Evolutionary conservation across 2,888 invertebrate species (phyloP), one percentile per base, ranked within the genome.

Genomic region (Ophion costatus): DNA sequence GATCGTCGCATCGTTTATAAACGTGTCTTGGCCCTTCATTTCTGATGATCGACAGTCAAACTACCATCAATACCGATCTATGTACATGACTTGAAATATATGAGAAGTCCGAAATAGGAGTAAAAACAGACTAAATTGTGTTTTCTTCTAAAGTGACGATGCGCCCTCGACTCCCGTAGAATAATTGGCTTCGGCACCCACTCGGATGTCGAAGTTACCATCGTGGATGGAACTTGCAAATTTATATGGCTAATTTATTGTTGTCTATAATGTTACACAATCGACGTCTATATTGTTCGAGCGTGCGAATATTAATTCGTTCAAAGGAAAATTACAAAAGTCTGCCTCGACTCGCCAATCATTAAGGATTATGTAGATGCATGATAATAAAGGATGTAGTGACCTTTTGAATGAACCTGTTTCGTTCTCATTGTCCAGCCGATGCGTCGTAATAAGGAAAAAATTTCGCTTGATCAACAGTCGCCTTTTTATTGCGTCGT

Each of bases 371-470:
- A 76, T 76, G 66, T 38, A 66, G 51, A 56, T 64, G 7, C 9
- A 66, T 76, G 64, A 29, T 57, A 66, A 76, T 76, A 45, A 22
- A 76, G 76, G 76, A 76, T 76, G 66, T 76, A 57, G 56, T 76
- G 76, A 76, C 66, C 76, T 42, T 33, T 38, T 11, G 57, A 14
- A 45, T n/a, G 64, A 51, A 56, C 64, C 56, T 10, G 51, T 20
- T 11, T 45, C n/a, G 33, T 51, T 61, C 24, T 24, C 17, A 75
- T 75, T 75, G 20, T 20, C 64, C 64, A 20, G 10, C 14, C 63
- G 29, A 59, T 73, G 14, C n/a, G 24, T 24, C 20, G 14, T n/a
- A 24, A 29, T 14, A 22, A 33, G 33, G 56, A 38, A 45, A 56
- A 56, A 66, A 20, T 66, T 22, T 20, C 22, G 29, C 17, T 66